These are phyloP conservation scores for Schizaphis graminum DNA, from an alignment of 2,888 invertebrate genomes.

Conservation along the genomic window DNA sequence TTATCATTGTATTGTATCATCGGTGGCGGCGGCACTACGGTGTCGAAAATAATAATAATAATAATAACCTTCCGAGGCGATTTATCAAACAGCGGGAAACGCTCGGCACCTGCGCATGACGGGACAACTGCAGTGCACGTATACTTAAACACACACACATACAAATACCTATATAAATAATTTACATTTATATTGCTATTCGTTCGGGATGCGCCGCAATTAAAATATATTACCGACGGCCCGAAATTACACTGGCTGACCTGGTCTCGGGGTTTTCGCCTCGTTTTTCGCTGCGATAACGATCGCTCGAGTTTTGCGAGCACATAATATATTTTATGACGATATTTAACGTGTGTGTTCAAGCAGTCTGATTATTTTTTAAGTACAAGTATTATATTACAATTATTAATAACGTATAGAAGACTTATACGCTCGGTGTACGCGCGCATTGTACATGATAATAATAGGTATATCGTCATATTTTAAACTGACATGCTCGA, in stretches of 20 bases:
- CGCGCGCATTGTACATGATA: neutral
- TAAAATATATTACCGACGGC: neutral
- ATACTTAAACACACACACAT: neutral
- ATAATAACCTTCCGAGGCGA: slow-evolving; percentile 11
- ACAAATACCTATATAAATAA: neutral
- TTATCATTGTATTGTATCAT: neutral
- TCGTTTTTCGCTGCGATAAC: slow-evolving; percentile 39
- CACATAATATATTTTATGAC: neutral
- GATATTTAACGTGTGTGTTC: neutral
- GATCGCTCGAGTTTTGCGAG: slow-evolving; percentile 8
- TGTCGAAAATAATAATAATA: slow-evolving; percentile 27
- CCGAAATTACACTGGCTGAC: neutral
- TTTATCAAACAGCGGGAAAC: slow-evolving; percentile 56
- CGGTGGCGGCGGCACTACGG: neutral
- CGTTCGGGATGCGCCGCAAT: slow-evolving; percentile 13
- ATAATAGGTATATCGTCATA: neutral
- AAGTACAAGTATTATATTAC: neutral
- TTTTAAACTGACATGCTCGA: neutral
- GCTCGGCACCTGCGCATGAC: slow-evolving; percentile 49
- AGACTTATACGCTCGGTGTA: neutral
- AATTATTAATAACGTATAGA: neutral
- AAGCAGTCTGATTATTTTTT: neutral
- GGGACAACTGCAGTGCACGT: neutral
- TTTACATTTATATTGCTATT: slow-evolving; percentile 47
- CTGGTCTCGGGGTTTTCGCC: neutral